Percentiles rank a stretch among this genome's conserved stretches.
Evolutionary conservation across 2,888 invertebrate species (phyloP).

Genomic region (Tholera decimalis): DNA sequence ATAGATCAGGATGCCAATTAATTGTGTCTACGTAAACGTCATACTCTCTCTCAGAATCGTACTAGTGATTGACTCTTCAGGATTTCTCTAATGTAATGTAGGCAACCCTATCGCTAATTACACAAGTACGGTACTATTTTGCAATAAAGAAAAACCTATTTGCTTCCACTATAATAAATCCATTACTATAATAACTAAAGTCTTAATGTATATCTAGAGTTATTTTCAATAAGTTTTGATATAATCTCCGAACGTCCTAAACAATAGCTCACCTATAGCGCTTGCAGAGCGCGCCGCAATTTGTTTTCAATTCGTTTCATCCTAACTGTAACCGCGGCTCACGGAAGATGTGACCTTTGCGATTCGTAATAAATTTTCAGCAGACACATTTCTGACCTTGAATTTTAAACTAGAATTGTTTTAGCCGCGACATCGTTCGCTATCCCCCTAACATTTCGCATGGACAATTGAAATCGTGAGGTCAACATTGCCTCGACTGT

Average conservation of each 20-base stretch:
- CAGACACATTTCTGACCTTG: slow-evolving; percentile 87
- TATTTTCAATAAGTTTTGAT: slow-evolving; percentile 50
- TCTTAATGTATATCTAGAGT: slow-evolving; percentile 32
- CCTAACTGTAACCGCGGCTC: slow-evolving; percentile 58
- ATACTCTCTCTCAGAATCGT: not conserved
- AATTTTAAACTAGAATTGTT: slow-evolving; percentile 87
- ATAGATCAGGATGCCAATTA: slow-evolving; percentile 47
- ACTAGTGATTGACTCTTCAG: not conserved
- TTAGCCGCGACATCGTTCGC: slow-evolving; percentile 89
- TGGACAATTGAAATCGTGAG: slow-evolving; percentile 91
- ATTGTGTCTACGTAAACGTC: slow-evolving; percentile 21
- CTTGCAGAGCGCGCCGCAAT: slow-evolving; percentile 45
- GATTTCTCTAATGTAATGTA: not conserved
- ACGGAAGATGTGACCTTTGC: slow-evolving; percentile 62
- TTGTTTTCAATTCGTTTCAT: slow-evolving; percentile 59
- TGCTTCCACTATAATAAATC: slow-evolving; percentile 22
- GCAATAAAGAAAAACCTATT: slow-evolving; percentile 5
- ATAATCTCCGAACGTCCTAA: slow-evolving; percentile 40
- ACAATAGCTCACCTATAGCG: slow-evolving; percentile 52
- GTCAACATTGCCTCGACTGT: slow-evolving; percentile 88
- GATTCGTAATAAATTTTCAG: slow-evolving; percentile 76
- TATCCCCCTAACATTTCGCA: slow-evolving; percentile 88
- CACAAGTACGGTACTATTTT: not conserved
- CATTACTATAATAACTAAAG: slow-evolving; percentile 39
- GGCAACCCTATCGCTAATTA: not conserved